Evolutionary conservation across 2,113 vertebrate species (phyloP), one percentile per base, ranked within the genome.

Genomic region (Mobula birostris): DNA sequence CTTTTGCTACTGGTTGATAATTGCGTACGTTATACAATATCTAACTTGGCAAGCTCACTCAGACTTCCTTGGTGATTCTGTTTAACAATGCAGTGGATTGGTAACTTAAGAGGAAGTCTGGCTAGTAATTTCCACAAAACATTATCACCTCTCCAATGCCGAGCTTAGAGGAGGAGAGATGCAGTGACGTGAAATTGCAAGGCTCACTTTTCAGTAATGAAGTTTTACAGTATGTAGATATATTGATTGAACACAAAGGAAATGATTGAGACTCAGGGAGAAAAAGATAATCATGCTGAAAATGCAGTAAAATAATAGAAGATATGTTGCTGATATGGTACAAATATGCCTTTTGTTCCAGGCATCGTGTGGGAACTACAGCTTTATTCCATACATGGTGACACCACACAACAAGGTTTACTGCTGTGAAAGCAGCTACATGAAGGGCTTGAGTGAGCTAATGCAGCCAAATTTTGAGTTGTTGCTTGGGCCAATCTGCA

Each of bases 321-420:
- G 58, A 61, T 87, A 48, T 21, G 32, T 29, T 74, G 72, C 21
- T 76, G 36, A 74, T 17, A 92, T 93, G 21, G 36, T 93, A 7
- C 68, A 70, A 92, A 66, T 94, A 94, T 66, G 80, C 58, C 56
- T 96, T 56, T 96, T 83, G 94, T 94, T 78, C 92, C 97, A 99
- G 99, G 98, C 98, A 72, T 98, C 98, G 95, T 98, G 98, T n/a
- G 98, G 98, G 94, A 99, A 98, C 96, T 99, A 99, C 96, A 98
- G 97, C 74, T 99, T 99, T 95, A 97, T 99, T 95, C 98, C 99
- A 0, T 99, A 99, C 94, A 99, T 99, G 98, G 97, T 99, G 95
- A 99, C 98, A 0, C 98, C 99, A 0, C 98, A 99, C 94, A 98
- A 98, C 96, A 99, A 99, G 96, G 98, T 99, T 91, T 99, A 99